Conservation (phyloP, 2,113 vertebrate species). For the Sebastes schlegelii region DNA sequence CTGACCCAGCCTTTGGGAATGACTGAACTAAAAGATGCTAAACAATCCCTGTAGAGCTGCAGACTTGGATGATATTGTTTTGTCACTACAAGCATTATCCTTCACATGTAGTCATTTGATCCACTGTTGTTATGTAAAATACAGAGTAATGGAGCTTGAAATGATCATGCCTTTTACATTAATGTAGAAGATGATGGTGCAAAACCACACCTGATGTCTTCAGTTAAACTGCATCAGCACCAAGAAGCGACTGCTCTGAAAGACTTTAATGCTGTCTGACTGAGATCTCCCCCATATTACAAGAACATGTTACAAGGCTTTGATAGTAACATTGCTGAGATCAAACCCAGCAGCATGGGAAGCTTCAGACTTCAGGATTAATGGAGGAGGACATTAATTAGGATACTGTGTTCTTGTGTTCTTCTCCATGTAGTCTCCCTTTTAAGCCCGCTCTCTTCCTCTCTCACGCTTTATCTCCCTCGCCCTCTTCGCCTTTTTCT, state of each 20-base stretch:
- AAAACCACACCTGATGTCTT: background rate
- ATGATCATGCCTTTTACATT: background rate
- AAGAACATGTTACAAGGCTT: slow-evolving; percentile 53
- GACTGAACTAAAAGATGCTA: background rate
- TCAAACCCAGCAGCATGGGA: slow-evolving; percentile 70
- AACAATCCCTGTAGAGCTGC: background rate
- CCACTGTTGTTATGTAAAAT: background rate
- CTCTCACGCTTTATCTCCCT: slow-evolving; percentile 37
- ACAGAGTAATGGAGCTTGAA: background rate
- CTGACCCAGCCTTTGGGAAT: too few relatives aligned
- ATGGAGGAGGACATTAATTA: slow-evolving; percentile 75
- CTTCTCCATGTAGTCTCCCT: slow-evolving; percentile 58
- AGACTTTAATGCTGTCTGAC: slow-evolving; percentile 53
- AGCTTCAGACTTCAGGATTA: slow-evolving; percentile 66
- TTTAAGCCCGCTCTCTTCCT: slow-evolving; percentile 36
- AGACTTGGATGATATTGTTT: background rate
- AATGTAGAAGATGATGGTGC: background rate
- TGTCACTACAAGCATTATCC: background rate
- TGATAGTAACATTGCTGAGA: slow-evolving; percentile 66
- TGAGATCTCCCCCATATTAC: slow-evolving; percentile 52
- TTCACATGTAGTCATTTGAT: background rate
- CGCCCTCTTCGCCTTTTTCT: slow-evolving; percentile 12
- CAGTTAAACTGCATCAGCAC: background rate
- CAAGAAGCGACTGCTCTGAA: slow-evolving; percentile 7
- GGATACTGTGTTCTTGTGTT: slow-evolving; percentile 69